These are phyloP conservation scores for Ranitomeya variabilis DNA, from an alignment of 2,113 vertebrate species.

Conservation along the genomic window DNA sequence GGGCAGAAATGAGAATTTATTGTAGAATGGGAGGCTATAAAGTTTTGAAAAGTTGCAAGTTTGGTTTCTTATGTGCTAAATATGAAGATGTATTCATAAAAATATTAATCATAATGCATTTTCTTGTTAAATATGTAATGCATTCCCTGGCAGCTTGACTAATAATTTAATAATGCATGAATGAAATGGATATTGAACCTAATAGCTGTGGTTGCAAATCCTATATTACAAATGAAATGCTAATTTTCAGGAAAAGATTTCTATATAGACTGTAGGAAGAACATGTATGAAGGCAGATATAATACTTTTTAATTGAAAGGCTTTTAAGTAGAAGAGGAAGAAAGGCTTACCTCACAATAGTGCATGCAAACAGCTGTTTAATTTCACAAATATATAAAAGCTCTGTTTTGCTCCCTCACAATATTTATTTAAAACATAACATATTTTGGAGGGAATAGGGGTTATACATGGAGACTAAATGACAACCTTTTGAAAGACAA, in stretches of 20 bases:
- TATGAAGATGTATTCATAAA: conserved; percentile 28
- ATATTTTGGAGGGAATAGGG: no score
- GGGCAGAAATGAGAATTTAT: no score
- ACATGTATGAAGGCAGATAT: not conserved
- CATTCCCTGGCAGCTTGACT: conserved; percentile 43
- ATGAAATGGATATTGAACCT: conserved; percentile 47
- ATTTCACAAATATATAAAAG: not conserved
- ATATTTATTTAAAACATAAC: not conserved
- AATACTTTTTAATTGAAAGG: not conserved
- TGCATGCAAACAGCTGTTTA: not conserved
- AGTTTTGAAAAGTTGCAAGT: not conserved
- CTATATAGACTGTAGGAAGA: not conserved
- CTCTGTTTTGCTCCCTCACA: not conserved
- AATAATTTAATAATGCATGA: conserved; percentile 40
- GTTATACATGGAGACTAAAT: no score
- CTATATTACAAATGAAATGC: conserved; percentile 35
- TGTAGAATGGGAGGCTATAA: not conserved
- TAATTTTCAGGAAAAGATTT: conserved; percentile 12
- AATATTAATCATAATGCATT: conserved; percentile 41
- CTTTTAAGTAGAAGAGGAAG: not conserved
- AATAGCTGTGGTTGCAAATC: conserved; percentile 24
- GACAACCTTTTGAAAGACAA: no score
- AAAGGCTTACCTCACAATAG: not conserved
- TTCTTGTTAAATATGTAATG: conserved; percentile 52
- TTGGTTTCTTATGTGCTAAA: conserved; percentile 23